Base-by-base conservation (phyloP, 2,888 invertebrate genomes). In the Xylophagus ater region DNA sequence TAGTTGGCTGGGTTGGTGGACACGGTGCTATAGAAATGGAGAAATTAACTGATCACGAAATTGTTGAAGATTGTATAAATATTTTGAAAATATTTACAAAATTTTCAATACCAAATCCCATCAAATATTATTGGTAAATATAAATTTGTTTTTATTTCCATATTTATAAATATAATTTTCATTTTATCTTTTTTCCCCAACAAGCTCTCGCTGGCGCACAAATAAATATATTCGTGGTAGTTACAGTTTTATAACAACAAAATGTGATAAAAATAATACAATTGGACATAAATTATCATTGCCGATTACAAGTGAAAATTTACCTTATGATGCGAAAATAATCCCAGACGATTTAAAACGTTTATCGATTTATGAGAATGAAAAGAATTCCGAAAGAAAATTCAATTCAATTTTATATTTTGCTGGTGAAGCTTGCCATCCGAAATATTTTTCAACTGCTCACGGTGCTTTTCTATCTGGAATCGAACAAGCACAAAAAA, bases 1-100 rank as follows among this genome's bases (percentile, higher is more conserved):
- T 81, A 19, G 53, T 79, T 6, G 78, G 73, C 0, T 81, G 80
- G 79, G 66, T 81, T 6, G 74, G 76, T 10, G 75, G 78, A 1
- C 57, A 65, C 39, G 78, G 75, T 20, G 76, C 79, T 6, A 56
- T 62, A 24, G 55, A 66, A 34, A 66, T 78, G 56, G 78, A 78
- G 58, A 58, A 51, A 17, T 49, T 75, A 9, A 54, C 56, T 18
- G 70, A 72, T 45, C 54, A 68, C n/a, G 59, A 66, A 42, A 58
- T 78, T 31, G 68, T 66, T 4, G 42, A 49, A 8, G 67, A 70
- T 39, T 76, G 75, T 51, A 55, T 67, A n/a, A 51, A 65, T 24
- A 48, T 75, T 24, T 55, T 79, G 17, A 57, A 60, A 43, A 57
- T 53, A 42, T 76, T 76, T 56, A 59, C 73, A 4, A 58, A 58